A percentile compares a stretch with the other conserved stretches of the same genome.
phyloP scores from a whole-genome alignment of 2,113 vertebrate genomes.

The Antennarius striatus region DNA sequence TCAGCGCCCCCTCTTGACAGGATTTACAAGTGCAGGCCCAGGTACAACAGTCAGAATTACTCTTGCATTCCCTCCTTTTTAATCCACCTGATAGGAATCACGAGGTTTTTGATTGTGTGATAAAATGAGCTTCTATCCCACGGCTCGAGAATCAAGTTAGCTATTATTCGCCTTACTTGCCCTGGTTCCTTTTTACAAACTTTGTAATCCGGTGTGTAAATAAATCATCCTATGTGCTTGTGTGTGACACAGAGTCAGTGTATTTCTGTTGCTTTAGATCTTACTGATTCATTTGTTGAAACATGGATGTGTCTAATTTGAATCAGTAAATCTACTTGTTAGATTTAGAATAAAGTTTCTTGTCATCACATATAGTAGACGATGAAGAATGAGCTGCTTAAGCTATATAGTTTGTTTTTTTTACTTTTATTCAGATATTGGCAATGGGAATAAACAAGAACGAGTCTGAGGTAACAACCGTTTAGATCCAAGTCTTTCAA shows the following conservation, averaged over 20 bases:
- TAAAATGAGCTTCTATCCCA: neutral
- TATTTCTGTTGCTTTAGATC: no score
- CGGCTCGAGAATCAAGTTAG: no score
- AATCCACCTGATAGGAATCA: no score
- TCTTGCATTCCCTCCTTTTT: neutral
- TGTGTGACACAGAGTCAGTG: no score
- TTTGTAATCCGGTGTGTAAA: no score
- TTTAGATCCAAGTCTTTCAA: neutral
- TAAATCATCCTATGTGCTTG: no score
- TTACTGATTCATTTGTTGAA: neutral
- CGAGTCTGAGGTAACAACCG: neutral
- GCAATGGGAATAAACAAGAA: neutral
- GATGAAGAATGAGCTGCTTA: no score
- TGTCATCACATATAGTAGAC: no score
- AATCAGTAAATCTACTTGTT: neutral
- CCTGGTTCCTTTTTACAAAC: no score
- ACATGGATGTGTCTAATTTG: neutral
- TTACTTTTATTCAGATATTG: neutral
- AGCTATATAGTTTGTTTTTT: no score
- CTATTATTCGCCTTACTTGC: no score
- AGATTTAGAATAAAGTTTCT: no score
- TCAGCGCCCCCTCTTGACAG: constrained; percentile 53
- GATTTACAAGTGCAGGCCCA: constrained; percentile 35
- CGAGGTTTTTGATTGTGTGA: neutral
- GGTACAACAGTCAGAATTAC: neutral